Evolutionary conservation across 2,797 vertebrate genomes (phyloP), one percentile per base, ranked within the genome.

Genomic region (Sebastes hubbsi): DNA sequence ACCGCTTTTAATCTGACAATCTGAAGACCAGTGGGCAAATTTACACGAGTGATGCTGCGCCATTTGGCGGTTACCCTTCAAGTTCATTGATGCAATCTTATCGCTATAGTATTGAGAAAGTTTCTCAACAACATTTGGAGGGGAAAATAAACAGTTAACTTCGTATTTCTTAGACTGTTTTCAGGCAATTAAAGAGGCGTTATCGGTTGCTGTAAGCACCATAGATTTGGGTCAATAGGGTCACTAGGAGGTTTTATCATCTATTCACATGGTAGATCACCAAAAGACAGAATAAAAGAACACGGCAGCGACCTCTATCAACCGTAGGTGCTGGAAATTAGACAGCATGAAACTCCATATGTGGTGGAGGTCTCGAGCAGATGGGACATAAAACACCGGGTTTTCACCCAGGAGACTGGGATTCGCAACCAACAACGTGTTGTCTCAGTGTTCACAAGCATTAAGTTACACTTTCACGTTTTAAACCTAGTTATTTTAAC

Each of bases 1-100:
- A 63, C 83, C 58, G 60, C 85, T 77, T 87, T 86, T 32, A 77
- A 78, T 88, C 75, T 22, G 73, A 81, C 74, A 74, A 71, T 83
- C 78, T 73, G 73, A 86, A 79, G 68, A 87, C 60, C 52, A 60
- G 66, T 56, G 56, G 89, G 67, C 72, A 27, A 66, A 87, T 72
- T 79, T 65, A 79, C 65, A 81, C 42, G 22, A 76, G 79, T 62
- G 75, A 78, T 65, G 84, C 80, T 84, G 80, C 79, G 62, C 72
- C 80, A 55, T 83, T 75, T 62, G 61, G 77, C 34, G 9, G 73
- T 63, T 72, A 38, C 38, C 65, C 55, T 72, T 78, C 18, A 52
- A 65, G 70, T 55, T 52, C 22, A 72, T 8, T 69, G 54, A 80
- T 36, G 29, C 49, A 32, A 65, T 63, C 29, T 61, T 62, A 55